phyloP scores from a whole-genome alignment of 2,113 vertebrate species.

The Salvelinus fontinalis region DNA sequence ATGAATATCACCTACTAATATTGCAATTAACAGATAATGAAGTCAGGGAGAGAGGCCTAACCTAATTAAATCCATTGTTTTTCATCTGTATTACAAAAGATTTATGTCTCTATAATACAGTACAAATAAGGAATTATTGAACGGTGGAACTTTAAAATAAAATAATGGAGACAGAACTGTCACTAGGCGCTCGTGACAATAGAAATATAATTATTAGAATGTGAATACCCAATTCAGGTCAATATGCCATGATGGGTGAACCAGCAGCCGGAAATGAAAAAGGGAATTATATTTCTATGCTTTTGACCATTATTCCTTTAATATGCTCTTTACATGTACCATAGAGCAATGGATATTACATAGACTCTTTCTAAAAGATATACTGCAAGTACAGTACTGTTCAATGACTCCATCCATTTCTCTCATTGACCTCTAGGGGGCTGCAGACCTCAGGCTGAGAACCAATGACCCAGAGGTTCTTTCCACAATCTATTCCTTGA shows the following conservation, averaged over 20 bases:
- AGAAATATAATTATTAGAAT: not conserved
- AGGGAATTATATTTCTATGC: not conserved
- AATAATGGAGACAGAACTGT: not conserved
- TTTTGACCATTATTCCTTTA: not conserved
- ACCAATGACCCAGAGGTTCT: no score
- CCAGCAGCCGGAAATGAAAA: not conserved
- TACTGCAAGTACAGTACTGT: no score
- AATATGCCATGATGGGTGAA: not conserved
- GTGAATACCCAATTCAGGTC: not conserved
- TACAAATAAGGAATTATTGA: not conserved
- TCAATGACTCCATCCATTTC: not conserved
- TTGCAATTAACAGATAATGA: slow-evolving; percentile 22
- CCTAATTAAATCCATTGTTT: slow-evolving; percentile 4
- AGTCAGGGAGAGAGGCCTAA: not conserved
- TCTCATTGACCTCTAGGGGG: not conserved
- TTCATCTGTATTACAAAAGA: slow-evolving; percentile 5
- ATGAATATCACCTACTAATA: slow-evolving; percentile 19
- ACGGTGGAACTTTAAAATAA: not conserved
- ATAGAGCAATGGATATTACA: no score
- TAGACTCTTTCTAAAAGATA: no score
- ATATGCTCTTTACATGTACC: not conserved
- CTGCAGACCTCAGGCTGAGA: slow-evolving; percentile 1
- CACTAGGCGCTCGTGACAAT: not conserved
- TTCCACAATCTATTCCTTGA: no score
- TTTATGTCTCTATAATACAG: not conserved